Evolutionary conservation across 53 echinoderm and acorn worm species (phyloP).

Genomic region (Pentamera pediparva): DNA sequence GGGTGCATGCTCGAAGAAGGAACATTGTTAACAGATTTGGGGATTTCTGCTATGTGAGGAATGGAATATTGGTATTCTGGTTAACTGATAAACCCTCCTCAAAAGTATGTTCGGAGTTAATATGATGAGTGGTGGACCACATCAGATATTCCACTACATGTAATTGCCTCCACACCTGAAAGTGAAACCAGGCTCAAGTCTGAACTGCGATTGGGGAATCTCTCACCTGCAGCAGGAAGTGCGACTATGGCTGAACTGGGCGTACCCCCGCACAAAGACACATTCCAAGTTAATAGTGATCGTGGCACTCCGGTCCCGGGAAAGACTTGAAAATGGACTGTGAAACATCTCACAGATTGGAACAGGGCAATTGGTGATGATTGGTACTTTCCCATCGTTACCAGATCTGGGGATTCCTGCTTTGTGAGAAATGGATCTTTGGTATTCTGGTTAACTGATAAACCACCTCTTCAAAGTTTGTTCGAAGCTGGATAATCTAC

Average conservation of each 20-base stretch:
- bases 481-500: background rate
- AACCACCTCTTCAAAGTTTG: background rate
- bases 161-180: background rate
- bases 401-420: constrained; percentile 15
- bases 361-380: constrained; percentile 1
- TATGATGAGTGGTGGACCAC: background rate
- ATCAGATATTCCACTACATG: background rate
- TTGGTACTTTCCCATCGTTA: constrained; percentile 3
- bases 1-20: no score
- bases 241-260: constrained; percentile 4
- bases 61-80: background rate
- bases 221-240: constrained; percentile 17
- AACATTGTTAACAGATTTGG: constrained; percentile 19
- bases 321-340: constrained; percentile 9
- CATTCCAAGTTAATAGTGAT: constrained; percentile 6
- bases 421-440: background rate
- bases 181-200: constrained; percentile 10
- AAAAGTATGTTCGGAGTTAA: background rate
- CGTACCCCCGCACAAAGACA: constrained; percentile 4
- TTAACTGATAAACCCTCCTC: background rate
- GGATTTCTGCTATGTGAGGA: constrained; percentile 11
- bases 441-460: background rate
- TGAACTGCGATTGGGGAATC: constrained; percentile 16
- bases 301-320: background rate
- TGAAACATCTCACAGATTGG: constrained; percentile 7